A percentile compares a stretch with the other conserved stretches of the same genome.
phyloP scores from a whole-genome alignment of 2,888 invertebrate genomes.

The Callyntrura guangdongensis region DNA sequence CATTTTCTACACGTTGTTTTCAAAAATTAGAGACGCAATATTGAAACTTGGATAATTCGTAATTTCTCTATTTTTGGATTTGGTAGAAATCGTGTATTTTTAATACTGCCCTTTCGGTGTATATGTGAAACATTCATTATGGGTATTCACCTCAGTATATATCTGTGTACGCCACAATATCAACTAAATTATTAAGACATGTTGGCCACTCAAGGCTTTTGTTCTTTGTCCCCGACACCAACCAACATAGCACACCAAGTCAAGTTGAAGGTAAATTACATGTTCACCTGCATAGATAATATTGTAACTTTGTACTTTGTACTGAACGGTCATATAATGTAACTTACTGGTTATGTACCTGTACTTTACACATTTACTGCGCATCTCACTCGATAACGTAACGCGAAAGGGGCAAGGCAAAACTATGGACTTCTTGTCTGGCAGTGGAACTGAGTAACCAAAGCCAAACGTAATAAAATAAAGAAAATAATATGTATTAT shows the following conservation, averaged over 20 bases:
- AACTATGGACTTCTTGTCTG: not conserved
- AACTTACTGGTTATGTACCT: not conserved
- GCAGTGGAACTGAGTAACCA: not conserved
- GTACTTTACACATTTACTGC: not conserved
- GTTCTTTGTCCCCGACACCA: conserved; percentile 32
- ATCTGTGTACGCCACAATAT: no score
- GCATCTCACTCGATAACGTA: not conserved
- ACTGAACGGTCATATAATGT: not conserved
- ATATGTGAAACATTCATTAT: not conserved
- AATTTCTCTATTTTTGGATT: not conserved
- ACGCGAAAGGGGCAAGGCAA: not conserved
- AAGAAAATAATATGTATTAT: not conserved
- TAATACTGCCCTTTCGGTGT: not conserved
- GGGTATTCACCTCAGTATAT: no score
- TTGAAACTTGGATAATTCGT: conserved; percentile 23
- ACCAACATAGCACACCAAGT: conserved; percentile 14
- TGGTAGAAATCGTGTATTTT: not conserved
- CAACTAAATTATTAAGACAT: not conserved
- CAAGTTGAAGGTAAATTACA: conserved; percentile 42
- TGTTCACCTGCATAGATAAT: not conserved
- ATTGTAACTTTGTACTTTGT: not conserved
- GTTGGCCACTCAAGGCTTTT: not conserved
- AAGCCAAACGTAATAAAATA: no score
- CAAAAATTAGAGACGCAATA: not conserved
- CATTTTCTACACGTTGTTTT: not conserved